Conservation (phyloP, 2,113 vertebrate species). For the Sinocyclocheilus grahami region DNA sequence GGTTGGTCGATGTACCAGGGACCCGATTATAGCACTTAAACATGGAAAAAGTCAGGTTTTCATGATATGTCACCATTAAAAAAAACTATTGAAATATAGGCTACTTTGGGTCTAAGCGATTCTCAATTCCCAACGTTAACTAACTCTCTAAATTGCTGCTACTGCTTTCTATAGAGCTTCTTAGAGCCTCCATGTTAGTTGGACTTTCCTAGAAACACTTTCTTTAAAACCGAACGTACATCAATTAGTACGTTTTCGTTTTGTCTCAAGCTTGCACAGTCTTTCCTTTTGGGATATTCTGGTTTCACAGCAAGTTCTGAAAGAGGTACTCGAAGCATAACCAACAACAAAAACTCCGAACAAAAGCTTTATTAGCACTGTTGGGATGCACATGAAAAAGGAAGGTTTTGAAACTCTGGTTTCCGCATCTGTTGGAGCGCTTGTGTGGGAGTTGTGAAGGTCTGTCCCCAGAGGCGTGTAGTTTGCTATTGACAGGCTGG, state of each 20-base stretch:
- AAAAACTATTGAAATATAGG: no score
- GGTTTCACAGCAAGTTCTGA: neutral
- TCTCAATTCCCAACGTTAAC: neutral
- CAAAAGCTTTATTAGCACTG: constrained; percentile 3
- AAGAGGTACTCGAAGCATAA: neutral
- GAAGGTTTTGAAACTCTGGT: neutral
- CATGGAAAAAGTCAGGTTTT: no score
- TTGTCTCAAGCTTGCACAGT: neutral
- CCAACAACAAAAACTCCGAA: neutral
- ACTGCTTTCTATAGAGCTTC: neutral
- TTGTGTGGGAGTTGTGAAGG: constrained; percentile 24
- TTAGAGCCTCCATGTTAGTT: neutral
- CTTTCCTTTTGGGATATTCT: neutral
- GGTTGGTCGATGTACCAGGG: no score
- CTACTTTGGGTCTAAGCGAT: neutral
- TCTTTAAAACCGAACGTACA: no score
- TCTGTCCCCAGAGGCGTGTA: constrained; percentile 31
- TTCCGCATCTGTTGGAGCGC: neutral
- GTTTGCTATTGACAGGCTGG: constrained; percentile 39
- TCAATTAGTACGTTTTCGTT: no score
- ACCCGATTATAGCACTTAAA: no score
- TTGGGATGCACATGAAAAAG: neutral
- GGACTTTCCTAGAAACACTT: neutral
- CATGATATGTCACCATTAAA: no score
- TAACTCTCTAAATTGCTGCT: neutral